Evolutionary conservation across 2,113 vertebrate genomes (phyloP).

Genomic region (Chelonoidis abingdonii): DNA sequence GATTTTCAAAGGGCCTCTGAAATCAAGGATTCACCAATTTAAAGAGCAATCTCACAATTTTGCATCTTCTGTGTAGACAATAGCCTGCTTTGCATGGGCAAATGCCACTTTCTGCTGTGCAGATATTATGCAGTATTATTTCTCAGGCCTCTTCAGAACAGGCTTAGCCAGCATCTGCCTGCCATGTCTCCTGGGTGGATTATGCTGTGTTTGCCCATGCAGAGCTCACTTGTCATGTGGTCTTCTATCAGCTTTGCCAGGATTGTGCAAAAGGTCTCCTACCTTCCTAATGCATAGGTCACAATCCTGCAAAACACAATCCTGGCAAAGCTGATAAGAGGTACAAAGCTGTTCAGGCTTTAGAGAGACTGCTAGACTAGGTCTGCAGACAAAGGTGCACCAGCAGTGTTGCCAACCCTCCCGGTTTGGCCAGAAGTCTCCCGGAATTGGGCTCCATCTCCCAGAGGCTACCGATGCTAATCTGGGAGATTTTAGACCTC

Average conservation of each 20-base stretch:
- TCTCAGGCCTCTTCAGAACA: neutral
- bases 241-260: neutral
- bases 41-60: neutral
- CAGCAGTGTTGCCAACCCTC: too few species aligned
- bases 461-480: too few species aligned
- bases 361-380: neutral
- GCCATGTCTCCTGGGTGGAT: neutral
- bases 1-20: neutral
- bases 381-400: neutral
- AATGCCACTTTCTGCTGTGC: slow-evolving; percentile 12
- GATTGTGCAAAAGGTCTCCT: neutral
- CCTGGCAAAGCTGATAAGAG: neutral
- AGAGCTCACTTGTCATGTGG: neutral
- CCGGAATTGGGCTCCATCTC: too few species aligned
- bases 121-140: neutral
- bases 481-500: too few species aligned
- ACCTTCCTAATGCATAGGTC: neutral
- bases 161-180: neutral
- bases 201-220: accelerated
- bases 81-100: neutral
- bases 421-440: too few species aligned
- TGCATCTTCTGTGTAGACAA: accelerated
- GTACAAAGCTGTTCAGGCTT: neutral
- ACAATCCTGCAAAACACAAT: neutral
- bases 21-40: neutral